These are phyloP conservation scores for Eupithecia vulgata DNA, from an alignment of 2,888 invertebrate genomes.

Conservation along the genomic window DNA sequence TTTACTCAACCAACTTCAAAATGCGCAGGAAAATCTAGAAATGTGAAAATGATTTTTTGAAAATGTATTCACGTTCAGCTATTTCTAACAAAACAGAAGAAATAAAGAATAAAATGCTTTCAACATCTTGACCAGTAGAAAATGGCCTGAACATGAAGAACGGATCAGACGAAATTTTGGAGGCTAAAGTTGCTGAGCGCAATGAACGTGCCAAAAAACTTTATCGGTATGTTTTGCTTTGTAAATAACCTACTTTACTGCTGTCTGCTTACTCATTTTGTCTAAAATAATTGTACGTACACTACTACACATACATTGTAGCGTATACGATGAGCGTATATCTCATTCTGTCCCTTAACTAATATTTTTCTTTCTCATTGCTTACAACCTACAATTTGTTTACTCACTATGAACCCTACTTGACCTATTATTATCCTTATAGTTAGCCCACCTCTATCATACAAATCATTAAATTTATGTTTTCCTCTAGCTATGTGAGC, in stretches of 20 bases:
- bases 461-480: not conserved
- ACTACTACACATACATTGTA: not conserved
- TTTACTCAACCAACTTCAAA: not conserved
- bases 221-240: slow-evolving; percentile 68
- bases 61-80: slow-evolving; percentile 57
- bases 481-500: slow-evolving; percentile 83
- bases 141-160: slow-evolving; percentile 84
- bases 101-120: slow-evolving; percentile 57
- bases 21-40: slow-evolving; percentile 19
- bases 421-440: not conserved
- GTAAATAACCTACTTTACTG: not conserved
- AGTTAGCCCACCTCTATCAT: not conserved
- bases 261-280: not conserved
- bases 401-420: not conserved
- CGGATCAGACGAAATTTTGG: slow-evolving; percentile 73
- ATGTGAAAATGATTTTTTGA: slow-evolving; percentile 43
- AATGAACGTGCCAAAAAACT: slow-evolving; percentile 80
- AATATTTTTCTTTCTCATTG: not conserved
- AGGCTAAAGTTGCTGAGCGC: slow-evolving; percentile 76
- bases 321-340: not conserved
- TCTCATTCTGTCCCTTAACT: not conserved
- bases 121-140: slow-evolving; percentile 73
- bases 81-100: slow-evolving; percentile 43
- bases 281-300: not conserved
- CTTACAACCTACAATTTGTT: not conserved